Base-by-base conservation (phyloP, 2,113 vertebrate species). In the Daphoenositta chrysoptera region DNA sequence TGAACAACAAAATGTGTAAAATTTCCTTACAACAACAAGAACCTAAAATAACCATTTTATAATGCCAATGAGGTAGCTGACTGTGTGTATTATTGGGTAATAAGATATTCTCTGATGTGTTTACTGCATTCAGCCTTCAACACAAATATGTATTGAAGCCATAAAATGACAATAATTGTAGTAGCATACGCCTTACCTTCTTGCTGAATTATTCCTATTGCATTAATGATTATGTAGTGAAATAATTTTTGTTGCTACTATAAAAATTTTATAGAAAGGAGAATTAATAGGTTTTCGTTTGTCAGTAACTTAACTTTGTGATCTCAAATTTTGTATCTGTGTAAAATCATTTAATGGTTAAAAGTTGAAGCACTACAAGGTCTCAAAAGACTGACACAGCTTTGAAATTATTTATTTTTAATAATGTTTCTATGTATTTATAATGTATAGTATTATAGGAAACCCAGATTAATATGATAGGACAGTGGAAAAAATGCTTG, bases 1-100 rank as follows among this genome's bases (percentile, higher is more conserved):
- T 81, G 76, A 93, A 60, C 56, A 94, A 68, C 78, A 81, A 61
- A 93, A 96, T 83, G 78, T 44, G 60, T 95, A 88, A 94, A 64
- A 86, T 88, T 95, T 81, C 51, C 85, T 95, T 95, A 90, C 42
- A 95, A 91, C 86, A 95, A 93, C 78, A 88, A 37, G 65, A 93
- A 92, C 45, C 39, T 93, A 77, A 94, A 95, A 91, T 93, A 95
- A 63, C 70, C 35, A 75, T 88, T 95, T 96, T 94, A 95, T 94
- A 96, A 56, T 93, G 47, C 72, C 87, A 92, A 0, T 72, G 87
- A 94, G 90, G 69, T 96, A 87, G 92, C 93, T 95, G 89, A 56
- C 82, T 86, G 14, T 87, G 37, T 95, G 56, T 13, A 4, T 91
- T 83, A 94, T 60, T 92, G 85, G 88, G 86, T 89, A 95, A 66